Evolutionary conservation across 2,888 invertebrate genomes (phyloP), one percentile per base, ranked within the genome.

Genomic region (Pediacus dermestoides): DNA sequence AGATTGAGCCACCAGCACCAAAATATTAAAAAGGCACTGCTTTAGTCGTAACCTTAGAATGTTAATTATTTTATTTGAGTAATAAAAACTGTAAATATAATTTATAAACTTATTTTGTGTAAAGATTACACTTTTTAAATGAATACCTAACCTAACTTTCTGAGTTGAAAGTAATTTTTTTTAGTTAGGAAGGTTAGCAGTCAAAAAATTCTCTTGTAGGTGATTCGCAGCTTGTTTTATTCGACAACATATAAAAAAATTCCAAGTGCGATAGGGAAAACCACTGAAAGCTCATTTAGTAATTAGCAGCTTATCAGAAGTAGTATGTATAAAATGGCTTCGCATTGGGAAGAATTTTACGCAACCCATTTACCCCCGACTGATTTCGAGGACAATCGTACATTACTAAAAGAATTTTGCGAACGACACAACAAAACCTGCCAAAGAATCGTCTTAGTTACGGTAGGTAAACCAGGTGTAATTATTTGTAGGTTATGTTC

Each of bases 331-430:
- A 52, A 53, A 44, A 67, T 68, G 67, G 60, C 66, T 37, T 64
- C 67, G 38, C 78, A 82, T 45, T 89, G 89, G 88, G 87, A 89
- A 72, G 85, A 88, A 59, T 90, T 90, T 72, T 90, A 87, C 64
- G 80, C 82, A 4, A 78, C 80, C 42, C 85, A 87, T 68, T 73
- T 85, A 48, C 82, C 85, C 14, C 90, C 91, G 9, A 75, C 76
- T 3, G 83, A 88, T 72, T 85, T 86, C 58, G 81, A 83, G 60
- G 81, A 84, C 61, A 84, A 80, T 65, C 77, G 85, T 51, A 75
- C 75, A 4, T 64, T 82, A 48, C 70, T 90, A 22, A 81, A 82
- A 61, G 81, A 84, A 65, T 90, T 90, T 70, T 81, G 81, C 55
- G 78, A 80, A 34, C 71, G 79, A 32, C 87, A 88, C 58, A 74